phyloP scores from a whole-genome alignment of 2,888 invertebrate genomes.

The Danaus chrysippus region DNA sequence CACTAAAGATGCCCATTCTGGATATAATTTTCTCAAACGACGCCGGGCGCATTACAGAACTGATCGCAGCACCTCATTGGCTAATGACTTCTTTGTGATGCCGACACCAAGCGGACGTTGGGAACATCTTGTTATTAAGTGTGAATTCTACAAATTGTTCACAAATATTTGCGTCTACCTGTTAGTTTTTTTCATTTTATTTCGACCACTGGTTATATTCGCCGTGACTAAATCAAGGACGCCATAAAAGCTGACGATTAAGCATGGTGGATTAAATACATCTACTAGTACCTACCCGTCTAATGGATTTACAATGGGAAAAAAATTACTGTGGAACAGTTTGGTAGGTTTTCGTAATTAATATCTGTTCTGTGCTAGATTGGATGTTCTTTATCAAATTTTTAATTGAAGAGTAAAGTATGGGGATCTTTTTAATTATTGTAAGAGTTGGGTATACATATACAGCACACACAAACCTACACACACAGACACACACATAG shows the following conservation, averaged over 20 bases:
- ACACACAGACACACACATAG: no score
- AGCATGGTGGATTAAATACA: slow-evolving; percentile 54
- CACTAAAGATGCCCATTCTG: slow-evolving; percentile 7
- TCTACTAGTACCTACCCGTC: slow-evolving; percentile 30
- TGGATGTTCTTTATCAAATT: no score
- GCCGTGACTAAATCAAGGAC: slow-evolving; percentile 67
- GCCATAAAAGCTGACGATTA: slow-evolving; percentile 62
- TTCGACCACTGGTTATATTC: slow-evolving; percentile 62
- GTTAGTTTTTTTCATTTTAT: slow-evolving; percentile 53
- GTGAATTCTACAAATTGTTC: slow-evolving; percentile 77
- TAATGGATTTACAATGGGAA: slow-evolving; percentile 37
- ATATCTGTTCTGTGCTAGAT: no score
- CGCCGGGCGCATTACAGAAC: slow-evolving; percentile 43
- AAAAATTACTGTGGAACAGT: slow-evolving; percentile 26
- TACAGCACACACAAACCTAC: no score
- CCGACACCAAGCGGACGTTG: slow-evolving; percentile 53
- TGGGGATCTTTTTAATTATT: no score
- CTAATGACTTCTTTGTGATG: slow-evolving; percentile 67
- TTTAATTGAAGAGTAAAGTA: no score
- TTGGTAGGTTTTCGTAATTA: slow-evolving; percentile 18
- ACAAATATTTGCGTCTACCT: slow-evolving; percentile 79
- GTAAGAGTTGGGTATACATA: no score
- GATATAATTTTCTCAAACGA: slow-evolving; percentile 27
- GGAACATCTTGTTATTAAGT: slow-evolving; percentile 70
- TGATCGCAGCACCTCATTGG: slow-evolving; percentile 62